Evolutionary conservation across 2,113 vertebrate species (phyloP).

Genomic region (Cebidichthys violaceus): DNA sequence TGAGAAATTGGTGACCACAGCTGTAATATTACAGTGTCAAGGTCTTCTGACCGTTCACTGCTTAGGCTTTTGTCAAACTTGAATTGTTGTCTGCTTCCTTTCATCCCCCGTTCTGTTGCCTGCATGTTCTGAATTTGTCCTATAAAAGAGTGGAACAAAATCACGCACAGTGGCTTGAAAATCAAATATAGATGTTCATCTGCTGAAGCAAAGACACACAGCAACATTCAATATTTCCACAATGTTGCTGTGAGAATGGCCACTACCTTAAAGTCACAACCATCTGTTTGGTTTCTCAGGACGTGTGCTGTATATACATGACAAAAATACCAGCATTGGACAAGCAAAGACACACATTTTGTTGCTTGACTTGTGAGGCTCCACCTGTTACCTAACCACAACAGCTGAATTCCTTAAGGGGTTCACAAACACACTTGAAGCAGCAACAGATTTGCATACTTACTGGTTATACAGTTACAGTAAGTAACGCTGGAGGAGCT

Average conservation of each 20-base stretch:
- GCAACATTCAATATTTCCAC: too few relatives aligned
- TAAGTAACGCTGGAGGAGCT: background rate
- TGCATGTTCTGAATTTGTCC: constrained; percentile 5
- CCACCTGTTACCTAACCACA: background rate
- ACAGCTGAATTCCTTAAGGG: background rate
- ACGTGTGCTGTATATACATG: background rate
- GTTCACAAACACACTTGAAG: background rate
- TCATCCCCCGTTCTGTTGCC: background rate
- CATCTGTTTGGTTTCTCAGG: background rate
- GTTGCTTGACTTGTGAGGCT: constrained; percentile 3
- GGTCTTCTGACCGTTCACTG: background rate
- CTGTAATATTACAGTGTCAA: constrained; percentile 20
- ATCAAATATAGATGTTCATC: background rate
- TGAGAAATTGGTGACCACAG: constrained; percentile 1
- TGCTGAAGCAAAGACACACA: background rate
- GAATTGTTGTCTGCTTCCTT: constrained; percentile 14
- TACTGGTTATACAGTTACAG: background rate
- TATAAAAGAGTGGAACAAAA: background rate
- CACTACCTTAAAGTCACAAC: background rate
- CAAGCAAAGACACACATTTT: background rate
- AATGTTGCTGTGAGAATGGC: background rate
- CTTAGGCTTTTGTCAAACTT: constrained; percentile 8
- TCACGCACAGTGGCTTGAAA: background rate
- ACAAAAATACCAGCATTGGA: background rate
- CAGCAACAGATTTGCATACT: constrained; percentile 19